Conservation (phyloP, 2,797 vertebrate species). For the Pteronotus mesoamericanus region DNA sequence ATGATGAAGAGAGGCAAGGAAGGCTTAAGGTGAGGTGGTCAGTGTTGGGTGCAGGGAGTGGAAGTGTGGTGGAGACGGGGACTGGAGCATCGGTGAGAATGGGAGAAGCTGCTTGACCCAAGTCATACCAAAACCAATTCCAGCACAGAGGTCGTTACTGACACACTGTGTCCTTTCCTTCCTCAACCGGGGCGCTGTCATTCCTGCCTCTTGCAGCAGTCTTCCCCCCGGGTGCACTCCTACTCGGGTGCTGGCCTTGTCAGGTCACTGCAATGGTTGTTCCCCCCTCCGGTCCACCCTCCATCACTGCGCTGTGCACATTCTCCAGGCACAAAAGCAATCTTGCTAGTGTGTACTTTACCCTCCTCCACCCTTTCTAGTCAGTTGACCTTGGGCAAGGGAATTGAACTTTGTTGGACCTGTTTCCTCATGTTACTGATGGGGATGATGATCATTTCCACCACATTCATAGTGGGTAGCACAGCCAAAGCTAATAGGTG, state of each 20-base stretch:
- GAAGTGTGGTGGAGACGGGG: neutral
- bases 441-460: neutral
- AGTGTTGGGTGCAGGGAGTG: neutral
- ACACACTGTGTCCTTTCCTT: neutral
- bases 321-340: neutral
- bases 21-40: neutral
- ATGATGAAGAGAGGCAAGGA: neutral
- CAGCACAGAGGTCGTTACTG: neutral
- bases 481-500: neutral
- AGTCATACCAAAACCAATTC: neutral
- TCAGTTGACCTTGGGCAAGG: neutral
- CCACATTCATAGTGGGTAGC: neutral
- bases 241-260: neutral
- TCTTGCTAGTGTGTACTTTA: neutral
- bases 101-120: neutral
- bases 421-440: neutral
- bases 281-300: accelerated
- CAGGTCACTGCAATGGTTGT: neutral
- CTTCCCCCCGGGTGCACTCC: neutral
- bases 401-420: neutral
- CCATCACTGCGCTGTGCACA: neutral
- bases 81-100: neutral
- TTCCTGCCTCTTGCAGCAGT: neutral
- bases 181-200: neutral
- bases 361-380: neutral